Evolutionary conservation across 2,797 vertebrate species (phyloP).

Genomic region (Helarctos malayanus): DNA sequence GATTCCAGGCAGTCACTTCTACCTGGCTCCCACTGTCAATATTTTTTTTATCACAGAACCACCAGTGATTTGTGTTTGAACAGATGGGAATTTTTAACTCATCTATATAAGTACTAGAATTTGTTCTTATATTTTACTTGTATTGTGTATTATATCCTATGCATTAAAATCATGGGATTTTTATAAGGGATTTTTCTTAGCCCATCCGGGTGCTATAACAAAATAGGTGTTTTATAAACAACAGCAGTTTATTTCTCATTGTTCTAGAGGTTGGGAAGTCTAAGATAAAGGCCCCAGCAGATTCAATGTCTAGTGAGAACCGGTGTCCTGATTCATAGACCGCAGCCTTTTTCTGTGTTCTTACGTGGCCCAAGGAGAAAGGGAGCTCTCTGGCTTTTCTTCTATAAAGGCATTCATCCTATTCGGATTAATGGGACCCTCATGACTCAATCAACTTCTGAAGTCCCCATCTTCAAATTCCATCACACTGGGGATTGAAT

Average conservation of each 20-base stretch:
- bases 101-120: not conserved
- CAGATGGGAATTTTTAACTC: not conserved
- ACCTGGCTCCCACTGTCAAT: not conserved
- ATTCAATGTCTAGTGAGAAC: not conserved
- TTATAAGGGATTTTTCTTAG: not conserved
- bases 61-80: not conserved
- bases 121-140: not conserved
- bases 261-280: not conserved
- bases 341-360: not conserved
- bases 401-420: not conserved
- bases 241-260: not conserved
- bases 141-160: not conserved
- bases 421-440: not conserved
- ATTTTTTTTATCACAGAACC: not conserved
- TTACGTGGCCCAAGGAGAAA: not conserved
- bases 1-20: not conserved
- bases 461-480: not conserved
- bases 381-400: not conserved
- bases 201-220: not conserved
- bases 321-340: no score
- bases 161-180: not conserved
- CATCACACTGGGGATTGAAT: not conserved
- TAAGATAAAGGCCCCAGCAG: not conserved
- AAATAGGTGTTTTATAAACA: not conserved
- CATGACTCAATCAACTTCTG: not conserved